Conservation (phyloP, 2,797 vertebrate species). For the Ispidina picta region DNA sequence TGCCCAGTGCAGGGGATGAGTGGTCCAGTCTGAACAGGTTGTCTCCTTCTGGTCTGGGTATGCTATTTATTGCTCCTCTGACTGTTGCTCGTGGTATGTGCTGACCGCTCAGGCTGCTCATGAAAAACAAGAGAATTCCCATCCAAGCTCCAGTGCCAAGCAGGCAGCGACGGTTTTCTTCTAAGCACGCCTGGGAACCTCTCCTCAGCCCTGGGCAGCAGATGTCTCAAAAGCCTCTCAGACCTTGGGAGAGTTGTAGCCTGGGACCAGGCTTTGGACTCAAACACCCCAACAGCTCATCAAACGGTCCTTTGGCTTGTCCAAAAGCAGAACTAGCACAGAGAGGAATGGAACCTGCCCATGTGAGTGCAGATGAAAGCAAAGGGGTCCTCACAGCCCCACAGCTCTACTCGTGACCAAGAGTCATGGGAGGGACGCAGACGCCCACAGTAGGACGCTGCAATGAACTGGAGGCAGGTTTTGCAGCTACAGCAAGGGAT, state of each 20-base stretch:
- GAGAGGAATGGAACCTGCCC: neutral
- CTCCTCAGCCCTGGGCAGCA: conserved; percentile 36
- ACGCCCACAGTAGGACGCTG: neutral
- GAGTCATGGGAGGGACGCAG: neutral
- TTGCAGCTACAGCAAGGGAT: neutral
- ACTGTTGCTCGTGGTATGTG: conserved; percentile 66
- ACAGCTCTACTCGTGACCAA: neutral
- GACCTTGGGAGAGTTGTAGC: neutral
- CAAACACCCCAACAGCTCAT: neutral
- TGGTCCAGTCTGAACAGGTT: conserved; percentile 53
- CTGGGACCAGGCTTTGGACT: neutral
- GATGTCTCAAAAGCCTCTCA: conserved; percentile 39
- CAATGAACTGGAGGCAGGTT: neutral
- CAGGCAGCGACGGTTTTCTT: conserved; percentile 4
- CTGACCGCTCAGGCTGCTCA: conserved; percentile 58
- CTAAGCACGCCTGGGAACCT: conserved; percentile 30
- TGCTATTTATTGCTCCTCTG: conserved; percentile 66
- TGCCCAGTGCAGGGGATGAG: neutral
- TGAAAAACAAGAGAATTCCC: conserved; percentile 62
- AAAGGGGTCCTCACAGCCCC: neutral
- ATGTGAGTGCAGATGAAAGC: accelerated
- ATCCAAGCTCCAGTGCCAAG: conserved; percentile 24
- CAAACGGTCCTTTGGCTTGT: neutral
- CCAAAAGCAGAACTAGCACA: neutral
- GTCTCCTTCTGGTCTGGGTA: conserved; percentile 58